Conservation (phyloP, 1,140 invertebrate species). For the Drosophila ananassae region DNA sequence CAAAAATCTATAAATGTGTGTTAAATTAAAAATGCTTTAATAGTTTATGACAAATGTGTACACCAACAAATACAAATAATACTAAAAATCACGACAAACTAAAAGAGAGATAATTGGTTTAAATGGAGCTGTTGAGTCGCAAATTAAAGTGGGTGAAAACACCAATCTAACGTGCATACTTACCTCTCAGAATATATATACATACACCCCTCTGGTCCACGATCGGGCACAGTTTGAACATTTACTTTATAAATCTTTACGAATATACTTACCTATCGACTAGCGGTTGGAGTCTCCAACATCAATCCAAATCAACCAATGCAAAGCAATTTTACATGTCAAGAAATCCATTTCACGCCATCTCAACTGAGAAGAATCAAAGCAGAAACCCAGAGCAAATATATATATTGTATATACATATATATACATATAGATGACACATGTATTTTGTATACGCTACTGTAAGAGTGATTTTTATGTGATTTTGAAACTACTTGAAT, state of each 20-base stretch:
- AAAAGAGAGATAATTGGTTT: conserved; percentile 54
- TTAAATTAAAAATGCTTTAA: conserved; percentile 74
- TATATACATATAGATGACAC: conserved; percentile 56
- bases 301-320: conserved; percentile 34
- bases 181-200: conserved; percentile 20
- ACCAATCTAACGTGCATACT: conserved; percentile 20
- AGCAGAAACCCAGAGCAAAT: conserved; percentile 50
- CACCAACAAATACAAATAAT: conserved; percentile 24
- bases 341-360: conserved; percentile 57
- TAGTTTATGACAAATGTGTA: conserved; percentile 58
- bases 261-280: conserved; percentile 46
- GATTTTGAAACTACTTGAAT: conserved; percentile 83
- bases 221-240: conserved; percentile 54
- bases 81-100: conserved; percentile 36
- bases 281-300: conserved; percentile 26
- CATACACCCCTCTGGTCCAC: conserved; percentile 24
- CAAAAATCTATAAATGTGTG: conserved; percentile 48
- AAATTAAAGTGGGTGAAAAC: conserved; percentile 42
- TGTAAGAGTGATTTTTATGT: conserved; percentile 83
- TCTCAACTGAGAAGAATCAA: conserved; percentile 48
- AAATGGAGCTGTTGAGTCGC: conserved; percentile 79
- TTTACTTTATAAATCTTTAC: conserved; percentile 51
- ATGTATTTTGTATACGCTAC: conserved; percentile 83
- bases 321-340: conserved; percentile 53
- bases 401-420: conserved; percentile 51